Base-by-base conservation (phyloP, 2,888 invertebrate genomes). In the Atrina japonica region DNA sequence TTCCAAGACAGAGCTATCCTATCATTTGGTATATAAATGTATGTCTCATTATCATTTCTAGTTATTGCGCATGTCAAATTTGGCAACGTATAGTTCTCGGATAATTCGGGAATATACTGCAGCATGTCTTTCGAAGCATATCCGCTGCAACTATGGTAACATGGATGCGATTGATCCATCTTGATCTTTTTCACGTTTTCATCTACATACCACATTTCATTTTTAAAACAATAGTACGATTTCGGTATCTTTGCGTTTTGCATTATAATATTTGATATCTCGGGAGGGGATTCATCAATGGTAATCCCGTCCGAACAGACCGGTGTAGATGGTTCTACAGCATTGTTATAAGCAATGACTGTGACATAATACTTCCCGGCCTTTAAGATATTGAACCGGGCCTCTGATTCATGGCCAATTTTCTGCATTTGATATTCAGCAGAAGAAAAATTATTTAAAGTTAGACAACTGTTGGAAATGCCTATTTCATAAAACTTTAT, bases 301-400 rank as follows among this genome's bases (percentile, higher is more conserved):
- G 59, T 67, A 18, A 86, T 71, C 5, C 85, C 85, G 59, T 84
- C 81, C 23, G 84, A 83, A 73, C 84, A 86, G 14, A 70, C 81
- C 11, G 75, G 63, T 7, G 49, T 30, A 2, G 84, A 85, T 3
- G 83, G 78, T 14, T 61, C 75, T 71, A 82, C 58, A 6, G 84
- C 85, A 56, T 78, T 72, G 65, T 85, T 85, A 53, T 75, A 81
- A 11, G 85, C 84, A n/a, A 85, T 68, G 25, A 85, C 77, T 2
- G 82, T 77, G 11, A 70, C 58, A 55, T 68, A 75, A 41, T 73
- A 79, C 25, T 73, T 75, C 6, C 83, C 84, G 16, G 66, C 43
- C n/a, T 53, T 43, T 23, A 21, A 16, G 21, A 60, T 27, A 50
- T 18, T 43, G 23, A 23, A 35, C 14, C 30, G 18, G 18, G 47